Evolutionary conservation across 1,140 invertebrate genomes (phyloP).

Genomic region (Sitophilus oryzae): DNA sequence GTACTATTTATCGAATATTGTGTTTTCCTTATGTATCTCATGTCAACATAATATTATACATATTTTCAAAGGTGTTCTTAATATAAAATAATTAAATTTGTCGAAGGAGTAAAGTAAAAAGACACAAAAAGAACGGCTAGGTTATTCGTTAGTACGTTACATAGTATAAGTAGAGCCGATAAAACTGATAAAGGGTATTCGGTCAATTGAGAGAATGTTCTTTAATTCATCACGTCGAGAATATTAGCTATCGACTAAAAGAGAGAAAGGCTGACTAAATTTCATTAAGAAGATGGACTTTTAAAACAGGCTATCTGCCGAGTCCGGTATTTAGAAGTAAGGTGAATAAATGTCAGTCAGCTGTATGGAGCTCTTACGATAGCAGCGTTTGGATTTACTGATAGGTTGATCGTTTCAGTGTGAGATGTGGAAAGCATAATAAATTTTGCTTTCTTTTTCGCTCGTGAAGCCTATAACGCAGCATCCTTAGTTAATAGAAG

Average conservation of each 20-base stretch:
- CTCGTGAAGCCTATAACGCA: no score
- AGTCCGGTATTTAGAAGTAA: slow-evolving; percentile 1
- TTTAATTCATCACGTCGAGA: slow-evolving; percentile 23
- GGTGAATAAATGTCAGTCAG: not conserved
- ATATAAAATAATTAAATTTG: slow-evolving; percentile 4
- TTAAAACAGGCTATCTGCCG: slow-evolving; percentile 17
- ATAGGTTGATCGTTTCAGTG: no score
- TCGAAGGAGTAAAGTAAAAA: no score
- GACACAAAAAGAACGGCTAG: not conserved
- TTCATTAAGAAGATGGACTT: slow-evolving; percentile 24
- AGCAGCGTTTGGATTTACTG: no score
- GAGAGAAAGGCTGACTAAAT: slow-evolving; percentile 6
- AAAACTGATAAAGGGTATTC: slow-evolving; percentile 51
- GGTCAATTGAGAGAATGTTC: slow-evolving; percentile 33
- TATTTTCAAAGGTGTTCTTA: no score
- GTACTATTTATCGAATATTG: no score
- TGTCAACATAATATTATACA: no score
- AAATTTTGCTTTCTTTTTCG: no score
- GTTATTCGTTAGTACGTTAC: not conserved
- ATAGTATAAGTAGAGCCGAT: not conserved
- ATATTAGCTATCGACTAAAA: slow-evolving; percentile 12
- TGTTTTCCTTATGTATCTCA: no score
- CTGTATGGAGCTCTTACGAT: no score
- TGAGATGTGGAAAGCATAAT: no score
- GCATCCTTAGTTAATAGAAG: no score